Evolutionary conservation across 1,140 invertebrate species (phyloP), one percentile per base, ranked within the genome.

Genomic region (Galleria mellonella): DNA sequence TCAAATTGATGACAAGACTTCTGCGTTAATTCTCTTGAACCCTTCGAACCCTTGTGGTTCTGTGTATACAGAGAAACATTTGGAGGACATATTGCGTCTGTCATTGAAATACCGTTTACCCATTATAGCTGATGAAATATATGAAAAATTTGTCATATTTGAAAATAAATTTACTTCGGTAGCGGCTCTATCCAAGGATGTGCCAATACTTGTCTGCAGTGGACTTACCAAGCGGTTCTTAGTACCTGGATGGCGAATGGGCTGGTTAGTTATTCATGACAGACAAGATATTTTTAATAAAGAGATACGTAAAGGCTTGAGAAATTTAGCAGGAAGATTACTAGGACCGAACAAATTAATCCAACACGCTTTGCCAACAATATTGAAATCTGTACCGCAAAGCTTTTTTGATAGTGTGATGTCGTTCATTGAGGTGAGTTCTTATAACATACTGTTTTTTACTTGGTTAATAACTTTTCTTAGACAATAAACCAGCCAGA

Each of bases 31-130:
- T 35, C 89, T 99, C 36, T 99, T 98, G 79, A 99, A 98, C 87
- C 98, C 98, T 0, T 98, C 96, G 30, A 99, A 99, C 87, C 98
- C 98, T 0, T 99, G 98, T 76, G 98, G 98, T 9, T 97, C 96
- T 2, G 97, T 98, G 0, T 99, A 93, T 68, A 90, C 87, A 37
- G 89, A 90, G 43, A 70, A 92, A 50, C 98, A 99, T 83, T 87
- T 99, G 28, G 76, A 87, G 53, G 91, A 93, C 43, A 92, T 99
- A 51, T 83, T 99, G 12, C 88, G 90, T 35, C 79, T 98, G 35
- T 96, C 97, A 3, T 89, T 91, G 15, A 90, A 90, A 63, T 89
- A 98, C 85, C 92, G 90, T 75, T 75, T 99, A 14, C 96, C 97
- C 3, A 94, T 99, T 47, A 98, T 99, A 70, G 97, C 97, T 31